Evolutionary conservation across 1,140 invertebrate species (phyloP), one percentile per base, ranked within the genome.

Genomic region (Drosophila persimilis): DNA sequence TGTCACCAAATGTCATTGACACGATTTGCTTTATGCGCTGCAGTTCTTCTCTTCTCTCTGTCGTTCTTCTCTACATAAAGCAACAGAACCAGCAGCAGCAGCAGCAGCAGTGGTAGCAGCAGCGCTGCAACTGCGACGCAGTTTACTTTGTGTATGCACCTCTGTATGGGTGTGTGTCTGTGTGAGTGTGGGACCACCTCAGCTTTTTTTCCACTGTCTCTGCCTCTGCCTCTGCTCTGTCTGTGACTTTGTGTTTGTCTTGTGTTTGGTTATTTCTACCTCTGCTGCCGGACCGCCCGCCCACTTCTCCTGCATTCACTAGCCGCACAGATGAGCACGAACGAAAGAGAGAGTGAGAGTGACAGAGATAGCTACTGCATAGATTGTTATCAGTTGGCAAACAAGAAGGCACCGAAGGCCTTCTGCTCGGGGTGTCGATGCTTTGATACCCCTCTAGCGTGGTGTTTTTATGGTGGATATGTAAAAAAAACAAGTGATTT

Each of bases 1-100:
- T 85, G 81, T 85, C 81, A 80, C 81, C 73, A 86, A 85, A 85
- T 85, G 81, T 85, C 81, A 85, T 85, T 85, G 81, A 85, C 81
- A 86, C 77, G 81, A 85, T 86, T 85, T 81, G 73, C 81, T 86
- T 86, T 77, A 86, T 85, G 69, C 35, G 35, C 78, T 85, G 81
- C 83, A 88, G 70, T 67, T 76, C 4, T 39, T 39, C 72, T 75
- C 52, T 72, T 59, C 44, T 63, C 50, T 24, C 73, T 54, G 29
- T 61, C 51, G 63, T 44, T 67, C 63, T 20, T 69, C 65, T 51
- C 29, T 45, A 67, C 63, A 69, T 51, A 69, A 52, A 45, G 45
- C 20, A 26, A 26, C 4, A 26, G 24, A 26, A 26, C 3, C 58
- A 75, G 47, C 51, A 50, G 50, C 59, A 54, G 43, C 60, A 20